Base-by-base conservation (phyloP, 1,140 invertebrate species). In the Drosophila orosa region DNA sequence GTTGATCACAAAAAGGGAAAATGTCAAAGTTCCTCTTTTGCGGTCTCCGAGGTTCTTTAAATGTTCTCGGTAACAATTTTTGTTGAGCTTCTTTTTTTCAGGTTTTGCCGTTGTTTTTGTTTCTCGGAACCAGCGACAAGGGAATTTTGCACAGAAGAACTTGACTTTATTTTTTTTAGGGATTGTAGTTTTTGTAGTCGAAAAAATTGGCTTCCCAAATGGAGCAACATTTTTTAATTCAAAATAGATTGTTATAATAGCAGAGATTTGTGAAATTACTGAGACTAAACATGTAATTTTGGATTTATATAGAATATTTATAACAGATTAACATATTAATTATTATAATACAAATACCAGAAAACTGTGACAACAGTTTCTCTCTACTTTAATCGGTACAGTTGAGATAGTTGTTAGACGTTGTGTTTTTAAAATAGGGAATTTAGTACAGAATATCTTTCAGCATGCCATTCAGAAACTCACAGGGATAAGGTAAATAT, bases 11-110 rank as follows among this genome's bases (percentile, higher is more conserved):
- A 89, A 80, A 80, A 78, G 77, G 69, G 69, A 84, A 90, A 89
- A 89, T 89, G 84, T 89, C 84, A 89, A 89, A 90, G 84, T 89
- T 89, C 80, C 80, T 80, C 77, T 89, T 74, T 78, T 89, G 77
- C 80, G 80, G 80, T 90, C 84, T 89, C 74, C 77, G 84, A 87
- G 80, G 84, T 87, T 89, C 84, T 80, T 89, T 80, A 90, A 87
- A 87, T 87, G 84, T 90, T 89, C 84, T 74, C 39, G 61, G 63
- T 79, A 82, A 86, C 78, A 82, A 78, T 56, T 69, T 71, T 48
- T 57, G 40, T 39, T 55, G 48, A 42, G 47, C 50, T 69, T 37
- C 47, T 48, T 24, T 31, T 57, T 55, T 57, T 39, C 42, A 5
- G 13, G 12, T 5, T 24, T 61, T n/a, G 19, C 22, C 62, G 24